Evolutionary conservation across 2,888 invertebrate genomes (phyloP).

Genomic region (Eumerus sabulonum): DNA sequence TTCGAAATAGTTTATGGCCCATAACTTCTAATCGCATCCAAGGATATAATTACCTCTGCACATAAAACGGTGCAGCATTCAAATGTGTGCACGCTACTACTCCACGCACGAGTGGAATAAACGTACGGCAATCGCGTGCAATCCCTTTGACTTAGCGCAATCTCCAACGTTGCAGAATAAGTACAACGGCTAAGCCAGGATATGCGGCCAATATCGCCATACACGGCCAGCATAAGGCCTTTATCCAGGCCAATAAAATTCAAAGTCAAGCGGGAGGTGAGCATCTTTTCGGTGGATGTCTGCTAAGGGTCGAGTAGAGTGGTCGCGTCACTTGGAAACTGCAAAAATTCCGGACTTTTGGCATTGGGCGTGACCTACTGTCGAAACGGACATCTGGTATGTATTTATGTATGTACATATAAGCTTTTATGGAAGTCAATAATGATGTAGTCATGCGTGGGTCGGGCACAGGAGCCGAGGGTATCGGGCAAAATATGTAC

Average conservation of each 20-base stretch:
- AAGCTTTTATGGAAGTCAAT: constrained; percentile 48
- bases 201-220: no score
- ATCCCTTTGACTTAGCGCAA: constrained; percentile 55
- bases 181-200: no score
- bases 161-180: constrained; percentile 10
- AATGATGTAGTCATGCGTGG: background rate
- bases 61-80: background rate
- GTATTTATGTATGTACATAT: constrained; percentile 4
- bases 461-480: no score
- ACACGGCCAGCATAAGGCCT: no score
- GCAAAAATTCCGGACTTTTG: constrained; percentile 42
- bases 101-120: background rate
- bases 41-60: constrained; percentile 51
- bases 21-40: constrained; percentile 61
- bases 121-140: constrained; percentile 5
- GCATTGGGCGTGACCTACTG: constrained; percentile 56
- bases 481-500: no score
- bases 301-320: no score
- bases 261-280: constrained; percentile 31
- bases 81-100: background rate
- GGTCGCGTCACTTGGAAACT: constrained; percentile 26
- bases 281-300: constrained; percentile 15
- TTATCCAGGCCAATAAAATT: constrained; percentile 42
- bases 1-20: constrained; percentile 49
- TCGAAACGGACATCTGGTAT: constrained; percentile 32